phyloP scores from a whole-genome alignment of 2,797 vertebrate species.

The Danio kyathit region DNA sequence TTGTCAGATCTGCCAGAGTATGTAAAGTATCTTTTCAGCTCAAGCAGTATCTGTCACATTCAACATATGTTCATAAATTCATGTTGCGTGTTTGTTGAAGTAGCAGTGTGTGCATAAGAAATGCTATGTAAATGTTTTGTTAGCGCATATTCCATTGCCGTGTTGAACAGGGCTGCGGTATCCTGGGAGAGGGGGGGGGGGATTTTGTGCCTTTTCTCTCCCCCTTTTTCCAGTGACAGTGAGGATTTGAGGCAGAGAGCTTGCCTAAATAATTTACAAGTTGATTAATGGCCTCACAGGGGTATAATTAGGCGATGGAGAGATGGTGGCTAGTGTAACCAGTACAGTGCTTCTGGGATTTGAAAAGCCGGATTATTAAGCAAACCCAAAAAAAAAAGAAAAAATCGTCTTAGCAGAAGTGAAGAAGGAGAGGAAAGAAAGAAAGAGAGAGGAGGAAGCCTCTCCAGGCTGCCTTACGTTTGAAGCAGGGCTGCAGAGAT shows the following conservation, averaged over 20 bases:
- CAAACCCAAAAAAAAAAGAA: conserved; percentile 68
- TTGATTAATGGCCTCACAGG: conserved; percentile 92
- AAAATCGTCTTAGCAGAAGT: conserved; percentile 61
- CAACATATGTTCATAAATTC: conserved; percentile 52
- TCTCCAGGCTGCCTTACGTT: conserved; percentile 88
- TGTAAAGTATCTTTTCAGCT: conserved; percentile 44
- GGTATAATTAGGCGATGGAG: conserved; percentile 91
- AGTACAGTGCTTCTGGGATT: conserved; percentile 87
- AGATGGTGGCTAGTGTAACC: conserved; percentile 85
- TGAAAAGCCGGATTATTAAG: conserved; percentile 81
- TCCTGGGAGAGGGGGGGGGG: conserved; percentile 74
- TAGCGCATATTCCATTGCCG: conserved; percentile 58
- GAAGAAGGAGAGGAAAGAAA: conserved; percentile 53
- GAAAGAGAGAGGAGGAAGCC: conserved; percentile 58
- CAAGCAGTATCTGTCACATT: conserved; percentile 22
- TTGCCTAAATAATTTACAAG: conserved; percentile 90
- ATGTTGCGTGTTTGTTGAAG: conserved; percentile 52
- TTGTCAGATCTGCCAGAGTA: conserved; percentile 23
- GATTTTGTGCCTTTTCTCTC: conserved; percentile 60
- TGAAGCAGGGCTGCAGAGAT: conserved; percentile 89
- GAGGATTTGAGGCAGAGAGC: conserved; percentile 81
- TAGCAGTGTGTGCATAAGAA: conserved; percentile 59
- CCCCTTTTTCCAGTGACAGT: conserved; percentile 73
- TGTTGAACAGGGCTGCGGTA: conserved; percentile 69
- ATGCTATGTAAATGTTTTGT: conserved; percentile 65